Evolutionary conservation across 23 tunicate species (phyloP).

Genomic region (Halocynthia roretzi): DNA sequence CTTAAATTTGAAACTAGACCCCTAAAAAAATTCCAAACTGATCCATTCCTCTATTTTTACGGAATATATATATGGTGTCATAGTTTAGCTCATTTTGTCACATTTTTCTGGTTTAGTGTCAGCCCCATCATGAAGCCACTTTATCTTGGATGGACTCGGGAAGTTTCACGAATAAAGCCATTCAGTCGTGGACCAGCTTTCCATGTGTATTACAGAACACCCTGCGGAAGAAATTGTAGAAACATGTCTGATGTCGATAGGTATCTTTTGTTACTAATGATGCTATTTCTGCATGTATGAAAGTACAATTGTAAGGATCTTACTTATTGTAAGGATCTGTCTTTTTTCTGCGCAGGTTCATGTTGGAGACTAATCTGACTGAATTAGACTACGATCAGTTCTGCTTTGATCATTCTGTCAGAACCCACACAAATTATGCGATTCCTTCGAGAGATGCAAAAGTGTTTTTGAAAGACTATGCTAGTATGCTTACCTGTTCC

Average conservation of each 20-base stretch:
- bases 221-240: slow-evolving; percentile 74
- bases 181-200: slow-evolving; percentile 18
- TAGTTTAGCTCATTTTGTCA: background rate
- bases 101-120: slow-evolving; percentile 7
- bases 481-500: slow-evolving; percentile 28
- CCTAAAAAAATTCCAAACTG: background rate
- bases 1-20: too few relatives aligned
- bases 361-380: slow-evolving; percentile 22
- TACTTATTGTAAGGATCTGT: too few relatives aligned
- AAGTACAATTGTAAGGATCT: too few relatives aligned
- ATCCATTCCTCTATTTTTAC: background rate
- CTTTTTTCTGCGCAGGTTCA: slow-evolving; percentile 21
- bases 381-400: slow-evolving; percentile 57
- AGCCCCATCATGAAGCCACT: slow-evolving; percentile 69
- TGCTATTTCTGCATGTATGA: background rate
- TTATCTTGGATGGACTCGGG: slow-evolving; percentile 66
- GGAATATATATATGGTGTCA: background rate
- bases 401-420: slow-evolving; percentile 64
- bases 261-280: slow-evolving; percentile 1
- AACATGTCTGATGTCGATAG: slow-evolving; percentile 63
- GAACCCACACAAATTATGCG: slow-evolving; percentile 21
- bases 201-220: slow-evolving; percentile 64
- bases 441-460: slow-evolving; percentile 48
- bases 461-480: slow-evolving; percentile 43
- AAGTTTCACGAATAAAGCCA: slow-evolving; percentile 31